Conservation (phyloP, 2,797 vertebrate species). For the Pampus argenteus region DNA sequence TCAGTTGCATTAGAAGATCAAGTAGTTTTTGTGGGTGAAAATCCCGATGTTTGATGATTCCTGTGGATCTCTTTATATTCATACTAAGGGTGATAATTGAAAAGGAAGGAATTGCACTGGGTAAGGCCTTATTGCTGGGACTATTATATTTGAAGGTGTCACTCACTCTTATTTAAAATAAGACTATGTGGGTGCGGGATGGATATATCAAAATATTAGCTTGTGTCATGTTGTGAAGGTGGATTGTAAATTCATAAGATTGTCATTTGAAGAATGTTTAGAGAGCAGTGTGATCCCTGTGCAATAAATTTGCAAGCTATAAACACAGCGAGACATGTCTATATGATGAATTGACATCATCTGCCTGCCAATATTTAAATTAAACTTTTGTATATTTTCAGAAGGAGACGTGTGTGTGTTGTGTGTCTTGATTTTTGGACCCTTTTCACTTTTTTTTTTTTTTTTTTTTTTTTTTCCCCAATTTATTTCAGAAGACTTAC, state of each 20-base stretch:
- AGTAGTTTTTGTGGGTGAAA: slow-evolving; percentile 22
- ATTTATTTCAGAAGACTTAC: not conserved
- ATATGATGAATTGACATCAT: slow-evolving; percentile 49
- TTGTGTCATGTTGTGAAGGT: slow-evolving; percentile 48
- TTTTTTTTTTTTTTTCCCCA: no score
- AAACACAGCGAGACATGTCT: slow-evolving; percentile 48
- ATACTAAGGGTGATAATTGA: slow-evolving; percentile 27
- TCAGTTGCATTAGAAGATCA: slow-evolving; percentile 9
- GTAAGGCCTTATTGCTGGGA: slow-evolving; percentile 24
- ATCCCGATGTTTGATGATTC: slow-evolving; percentile 31
- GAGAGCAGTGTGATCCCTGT: slow-evolving; percentile 59
- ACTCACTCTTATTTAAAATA: slow-evolving; percentile 28
- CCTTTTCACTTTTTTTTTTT: no score
- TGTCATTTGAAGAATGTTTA: slow-evolving; percentile 57
- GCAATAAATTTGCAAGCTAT: slow-evolving; percentile 65
- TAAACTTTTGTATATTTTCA: slow-evolving; percentile 84
- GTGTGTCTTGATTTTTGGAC: slow-evolving; percentile 31
- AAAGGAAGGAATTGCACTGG: slow-evolving; percentile 26
- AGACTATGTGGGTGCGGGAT: slow-evolving; percentile 22
- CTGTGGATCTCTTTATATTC: slow-evolving; percentile 22
- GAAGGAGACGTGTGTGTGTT: slow-evolving; percentile 58
- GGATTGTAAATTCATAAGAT: slow-evolving; percentile 59
- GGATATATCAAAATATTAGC: slow-evolving; percentile 17
- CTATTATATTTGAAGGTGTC: slow-evolving; percentile 27
- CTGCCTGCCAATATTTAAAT: slow-evolving; percentile 76